Evolutionary conservation across 64 coral and sea anemone species (phyloP).

Genomic region (Porites australiensis): DNA sequence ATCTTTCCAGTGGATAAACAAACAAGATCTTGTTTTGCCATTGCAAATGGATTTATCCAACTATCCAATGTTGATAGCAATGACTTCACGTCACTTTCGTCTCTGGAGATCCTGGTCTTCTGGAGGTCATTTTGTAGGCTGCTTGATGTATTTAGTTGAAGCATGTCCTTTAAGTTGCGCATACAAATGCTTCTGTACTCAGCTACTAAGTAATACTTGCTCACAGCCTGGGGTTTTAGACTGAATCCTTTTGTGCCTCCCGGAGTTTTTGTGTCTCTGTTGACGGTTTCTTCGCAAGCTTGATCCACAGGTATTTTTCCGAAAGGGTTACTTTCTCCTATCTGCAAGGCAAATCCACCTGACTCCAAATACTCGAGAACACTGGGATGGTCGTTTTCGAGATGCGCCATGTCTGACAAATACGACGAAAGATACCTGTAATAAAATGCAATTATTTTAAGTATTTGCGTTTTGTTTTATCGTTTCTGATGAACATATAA

Average conservation of each 20-base stretch:
- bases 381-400: slow-evolving; percentile 50
- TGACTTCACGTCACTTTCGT: slow-evolving; percentile 49
- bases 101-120: slow-evolving; percentile 49
- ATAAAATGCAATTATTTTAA: slow-evolving; percentile 16
- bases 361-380: too few species aligned
- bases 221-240: too few species aligned
- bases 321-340: slow-evolving; percentile 57
- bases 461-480: too few species aligned
- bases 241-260: not conserved
- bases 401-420: slow-evolving; percentile 37
- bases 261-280: slow-evolving; percentile 66
- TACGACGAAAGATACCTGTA: slow-evolving; percentile 32
- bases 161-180: too few species aligned
- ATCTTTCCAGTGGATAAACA: slow-evolving; percentile 22
- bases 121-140: slow-evolving; percentile 43
- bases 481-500: too few species aligned
- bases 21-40: not conserved
- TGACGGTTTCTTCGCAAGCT: slow-evolving; percentile 72
- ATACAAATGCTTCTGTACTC: too few species aligned
- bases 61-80: slow-evolving; percentile 37
- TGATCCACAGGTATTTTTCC: slow-evolving; percentile 64
- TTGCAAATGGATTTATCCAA: slow-evolving; percentile 44
- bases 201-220: too few species aligned
- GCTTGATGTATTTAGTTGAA: not conserved
- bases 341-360: slow-evolving; percentile 73